Evolutionary conservation across 2,113 vertebrate species (phyloP), one percentile per base, ranked within the genome.

Genomic region (Pimephales promelas): DNA sequence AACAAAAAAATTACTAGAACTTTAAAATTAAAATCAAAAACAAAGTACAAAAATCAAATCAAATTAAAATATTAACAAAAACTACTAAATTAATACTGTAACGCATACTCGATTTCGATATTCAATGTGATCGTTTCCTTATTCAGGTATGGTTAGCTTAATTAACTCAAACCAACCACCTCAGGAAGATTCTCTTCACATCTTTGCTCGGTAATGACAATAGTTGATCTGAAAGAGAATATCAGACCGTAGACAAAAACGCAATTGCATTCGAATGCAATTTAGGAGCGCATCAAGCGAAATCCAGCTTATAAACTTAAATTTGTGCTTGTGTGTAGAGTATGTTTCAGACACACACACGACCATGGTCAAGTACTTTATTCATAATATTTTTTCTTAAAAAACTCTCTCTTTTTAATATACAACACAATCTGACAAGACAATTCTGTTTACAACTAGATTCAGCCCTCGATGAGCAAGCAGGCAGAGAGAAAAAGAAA

Each of bases 391-490:
- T 92, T 91, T 92, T 93, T 89, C 91, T 90, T 92, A 92, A 93
- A 93, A 95, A 93, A 54, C 18, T 54, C 92, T 92, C 89, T 88
- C 89, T 90, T 94, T 93, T 93, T 92, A 93, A 93, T 93, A 93
- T 94, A 94, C 92, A 94, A 94, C 92, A 95, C 91, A 92, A 93
- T 94, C 90, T 90, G 92, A 94, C 92, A 90, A 93, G 92, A 94
- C 92, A 92, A 90, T 79, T 93, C 75, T 64, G 83, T 93, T 93
- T 92, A 95, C 92, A 92, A 89, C 91, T 94, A 94, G 92, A 92
- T 89, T 93, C 88, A 90, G 91, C 92, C 92, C 83, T 91, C 90
- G 92, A 92, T 94, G 92, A 92, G 90, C 87, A 90, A 92, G 88
- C 93, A 93, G 93, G 91, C 91, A 92, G 81, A 82, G 88, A 88